Evolutionary conservation across 2,113 vertebrate species (phyloP), one percentile per base, ranked within the genome.

Genomic region (Oryzias melastigma): DNA sequence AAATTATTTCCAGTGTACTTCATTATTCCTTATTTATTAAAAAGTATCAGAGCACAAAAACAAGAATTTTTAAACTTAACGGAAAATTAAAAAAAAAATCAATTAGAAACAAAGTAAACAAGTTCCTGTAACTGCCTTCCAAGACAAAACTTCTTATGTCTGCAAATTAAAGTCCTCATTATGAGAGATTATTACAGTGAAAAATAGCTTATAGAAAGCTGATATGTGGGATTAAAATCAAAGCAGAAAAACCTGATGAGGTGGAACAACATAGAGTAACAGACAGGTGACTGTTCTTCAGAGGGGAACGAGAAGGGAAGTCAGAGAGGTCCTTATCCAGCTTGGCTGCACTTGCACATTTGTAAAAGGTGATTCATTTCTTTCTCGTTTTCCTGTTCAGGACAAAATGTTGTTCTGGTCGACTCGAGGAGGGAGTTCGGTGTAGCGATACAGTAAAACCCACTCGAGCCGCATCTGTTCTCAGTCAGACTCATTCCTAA

Each of bases 311-410:
- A 40, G 65, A 46, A 56, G 73, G 14, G 60, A 80, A 77, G 78
- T 85, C 78, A 66, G 57, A 62, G 52, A 65, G 67, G 63, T 66
- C 62, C 52, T 63, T 69, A 62, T 67, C 4, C 66, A 56, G 71
- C 84, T 58, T 45, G 52, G 57, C 71, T 65, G 62, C 75, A 68
- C 73, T 68, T 58, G 53, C 68, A 69, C 27, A 17, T 58, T 78
- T 16, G 50, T 74, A 87, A 86, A 46, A 84, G 85, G 85, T 80
- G 87, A 89, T 78, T 82, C 80, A 85, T 84, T 81, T 27, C 5
- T 46, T 76, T 85, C 84, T 71, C 49, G 83, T 86, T 87, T 85
- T 81, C 83, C 80, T 82, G 78, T 62, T 69, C 74, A 82, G 77
- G 73, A 82, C 83, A 27, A 74, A 81, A 65, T 65, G 58, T 62